Percentiles rank a stretch among this genome's conserved stretches.
These are phyloP conservation scores for Sparus aurata DNA, from an alignment of 2,797 vertebrate species.

Conservation along the genomic window DNA sequence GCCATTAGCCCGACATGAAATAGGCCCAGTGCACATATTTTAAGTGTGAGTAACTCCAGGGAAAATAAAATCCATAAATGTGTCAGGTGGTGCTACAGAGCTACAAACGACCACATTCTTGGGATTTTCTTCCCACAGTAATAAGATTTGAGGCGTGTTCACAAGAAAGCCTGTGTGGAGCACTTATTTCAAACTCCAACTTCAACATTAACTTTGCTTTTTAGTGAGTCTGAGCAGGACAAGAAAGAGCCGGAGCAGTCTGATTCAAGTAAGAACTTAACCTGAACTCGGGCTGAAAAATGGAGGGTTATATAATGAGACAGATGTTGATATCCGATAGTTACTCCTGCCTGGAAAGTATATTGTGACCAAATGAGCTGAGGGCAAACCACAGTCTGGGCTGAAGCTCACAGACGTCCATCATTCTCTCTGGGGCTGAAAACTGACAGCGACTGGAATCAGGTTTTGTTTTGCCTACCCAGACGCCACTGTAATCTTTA, in stretches of 20 bases:
- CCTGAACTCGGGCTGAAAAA: background rate
- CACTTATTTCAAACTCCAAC: background rate
- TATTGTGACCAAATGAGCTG: conserved; percentile 25
- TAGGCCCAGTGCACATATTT: conserved; percentile 56
- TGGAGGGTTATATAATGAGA: conserved; percentile 2
- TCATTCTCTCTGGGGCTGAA: conserved; percentile 23
- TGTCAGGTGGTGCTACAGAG: conserved; percentile 52
- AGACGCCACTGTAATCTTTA: conserved; percentile 48
- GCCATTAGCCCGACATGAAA: conserved; percentile 49
- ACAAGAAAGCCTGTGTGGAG: background rate
- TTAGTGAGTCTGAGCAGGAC: background rate
- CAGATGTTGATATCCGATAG: conserved; percentile 1
- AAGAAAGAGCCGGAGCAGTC: background rate
- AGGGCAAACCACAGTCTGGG: conserved; percentile 35
- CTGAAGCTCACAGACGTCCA: conserved; percentile 14
- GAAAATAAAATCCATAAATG: conserved; percentile 60
- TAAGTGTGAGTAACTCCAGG: conserved; percentile 51
- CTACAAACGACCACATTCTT: conserved; percentile 47
- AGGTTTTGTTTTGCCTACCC: conserved; percentile 38
- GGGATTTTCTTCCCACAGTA: conserved; percentile 41
- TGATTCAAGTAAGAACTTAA: background rate
- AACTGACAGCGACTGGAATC: background rate
- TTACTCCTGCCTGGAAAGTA: conserved; percentile 17
- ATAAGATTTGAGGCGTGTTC: background rate
- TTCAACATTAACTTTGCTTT: background rate